Base-by-base conservation (phyloP, 2,888 invertebrate species). In the Macrophya alboannulata region DNA sequence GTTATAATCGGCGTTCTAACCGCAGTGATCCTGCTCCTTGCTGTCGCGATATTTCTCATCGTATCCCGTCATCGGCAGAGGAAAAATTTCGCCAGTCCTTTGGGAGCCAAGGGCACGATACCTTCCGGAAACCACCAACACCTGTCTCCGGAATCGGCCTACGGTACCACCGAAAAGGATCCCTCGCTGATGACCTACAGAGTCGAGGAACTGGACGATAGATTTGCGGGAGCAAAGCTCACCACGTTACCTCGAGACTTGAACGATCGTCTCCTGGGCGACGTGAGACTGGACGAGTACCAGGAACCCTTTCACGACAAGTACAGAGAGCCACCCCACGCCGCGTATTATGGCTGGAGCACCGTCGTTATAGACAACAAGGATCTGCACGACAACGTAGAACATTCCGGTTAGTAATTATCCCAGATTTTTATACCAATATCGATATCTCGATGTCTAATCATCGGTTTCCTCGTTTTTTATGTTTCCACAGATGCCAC, bases 191-290 rank as follows among this genome's bases (percentile, higher is more conserved):
- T 94, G 91, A 93, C 95, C 17, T 95, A 95, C 89, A 94, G 95
- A 62, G 95, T 95, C 72, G 95, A 95, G 84, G 95, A 95, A 88
- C 94, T 95, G 40, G 96, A 96, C 88, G 96, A 95, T 87, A 89
- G 93, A 79, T 93, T 93, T 87, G 92, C 92, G 4, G 93, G 93
- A 4, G 91, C 92, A 15, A 93, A 93, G 85, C 88, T 93, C 77
- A 93, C 93, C 48, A 93, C 93, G 6, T 86, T 93, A 76, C 93
- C 93, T 6, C 89, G 93, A 55, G 93, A 93, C 87, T 90, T 93
- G 65, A 93, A 93, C 87, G 93, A 93, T 89, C 93, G 93, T 87
- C 90, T 93, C 84, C 90, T 93, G 25, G 93, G 93, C 15, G 93
- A 93, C 83, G 93, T 93, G 51, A 92, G 93, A 83, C 90, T 93